phyloP scores from a whole-genome alignment of 2,888 invertebrate genomes.

The Mellilla xanthometata region DNA sequence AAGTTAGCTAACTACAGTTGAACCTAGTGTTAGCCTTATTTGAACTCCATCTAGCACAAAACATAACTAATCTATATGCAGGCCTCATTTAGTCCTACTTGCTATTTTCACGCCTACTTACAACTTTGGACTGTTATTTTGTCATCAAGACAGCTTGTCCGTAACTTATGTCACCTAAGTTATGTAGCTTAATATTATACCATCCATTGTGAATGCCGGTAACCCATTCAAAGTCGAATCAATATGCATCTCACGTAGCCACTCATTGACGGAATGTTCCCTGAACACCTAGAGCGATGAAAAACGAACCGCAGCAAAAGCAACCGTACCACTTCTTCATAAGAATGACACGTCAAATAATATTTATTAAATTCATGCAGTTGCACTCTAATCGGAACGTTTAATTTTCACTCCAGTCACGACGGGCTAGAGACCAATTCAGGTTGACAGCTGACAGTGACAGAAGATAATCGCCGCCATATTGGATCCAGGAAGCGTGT shows the following conservation, averaged over 20 bases:
- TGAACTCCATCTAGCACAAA: conserved; percentile 1
- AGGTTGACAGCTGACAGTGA: conserved; percentile 40
- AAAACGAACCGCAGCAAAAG: conserved; percentile 13
- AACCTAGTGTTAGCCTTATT: not conserved
- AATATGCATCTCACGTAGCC: conserved; percentile 29
- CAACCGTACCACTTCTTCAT: conserved; percentile 25
- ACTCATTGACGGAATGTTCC: conserved; percentile 22
- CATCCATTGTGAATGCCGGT: conserved; percentile 27
- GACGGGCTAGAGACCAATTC: conserved; percentile 44
- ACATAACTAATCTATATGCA: conserved; percentile 7
- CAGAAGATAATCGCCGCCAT: conserved; percentile 43
- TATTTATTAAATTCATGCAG: conserved; percentile 34
- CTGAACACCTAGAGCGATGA: conserved; percentile 4
- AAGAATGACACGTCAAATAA: conserved; percentile 10
- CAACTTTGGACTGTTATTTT: conserved; percentile 8
- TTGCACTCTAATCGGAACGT: conserved; percentile 32
- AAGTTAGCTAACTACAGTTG: no score
- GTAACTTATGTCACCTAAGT: conserved; percentile 26
- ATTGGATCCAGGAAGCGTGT: conserved; percentile 61
- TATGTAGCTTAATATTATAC: conserved; percentile 18
- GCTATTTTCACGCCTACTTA: conserved; percentile 9
- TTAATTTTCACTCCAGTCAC: conserved; percentile 34
- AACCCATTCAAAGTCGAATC: conserved; percentile 23
- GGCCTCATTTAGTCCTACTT: conserved; percentile 5
- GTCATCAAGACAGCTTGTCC: conserved; percentile 3